Percentiles rank a stretch among this genome's conserved stretches.
Conservation (phyloP, 2,113 vertebrate species). For the Physeter macrocephalus region DNA sequence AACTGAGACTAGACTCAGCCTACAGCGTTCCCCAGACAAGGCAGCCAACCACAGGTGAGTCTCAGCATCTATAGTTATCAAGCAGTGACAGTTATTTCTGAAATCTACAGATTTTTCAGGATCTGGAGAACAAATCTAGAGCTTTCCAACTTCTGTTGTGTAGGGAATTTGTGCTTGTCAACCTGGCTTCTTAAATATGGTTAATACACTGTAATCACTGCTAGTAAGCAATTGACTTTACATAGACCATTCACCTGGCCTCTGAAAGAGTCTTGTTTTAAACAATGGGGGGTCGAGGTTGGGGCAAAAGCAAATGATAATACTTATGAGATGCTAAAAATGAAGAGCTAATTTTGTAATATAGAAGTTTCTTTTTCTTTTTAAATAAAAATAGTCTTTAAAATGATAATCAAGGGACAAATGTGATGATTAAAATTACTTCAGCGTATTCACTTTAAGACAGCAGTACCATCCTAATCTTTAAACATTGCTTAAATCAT, state of each 20-base stretch:
- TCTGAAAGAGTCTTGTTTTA: background rate
- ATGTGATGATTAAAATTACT: background rate
- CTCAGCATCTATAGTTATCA: background rate
- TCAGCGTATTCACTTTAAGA: background rate
- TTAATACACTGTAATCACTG: background rate
- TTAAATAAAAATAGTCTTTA: background rate
- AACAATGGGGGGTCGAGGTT: background rate
- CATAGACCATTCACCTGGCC: background rate
- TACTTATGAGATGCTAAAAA: background rate
- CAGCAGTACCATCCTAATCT: background rate
- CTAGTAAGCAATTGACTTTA: background rate
- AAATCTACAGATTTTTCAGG: background rate
- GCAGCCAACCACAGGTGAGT: slow-evolving; percentile 72
- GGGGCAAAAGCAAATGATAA: background rate
- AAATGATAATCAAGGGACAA: background rate
- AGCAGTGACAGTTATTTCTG: background rate
- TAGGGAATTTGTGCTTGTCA: background rate
- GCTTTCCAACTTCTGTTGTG: background rate
- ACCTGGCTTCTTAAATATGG: background rate
- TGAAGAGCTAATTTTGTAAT: background rate
- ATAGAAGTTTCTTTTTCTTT: background rate
- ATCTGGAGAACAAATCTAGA: background rate
- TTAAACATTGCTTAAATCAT: background rate
- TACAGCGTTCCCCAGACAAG: slow-evolving; percentile 54
- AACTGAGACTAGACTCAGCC: slow-evolving; percentile 25